phyloP scores from a whole-genome alignment of 2,888 invertebrate species.

The Epistrophe eligans region DNA sequence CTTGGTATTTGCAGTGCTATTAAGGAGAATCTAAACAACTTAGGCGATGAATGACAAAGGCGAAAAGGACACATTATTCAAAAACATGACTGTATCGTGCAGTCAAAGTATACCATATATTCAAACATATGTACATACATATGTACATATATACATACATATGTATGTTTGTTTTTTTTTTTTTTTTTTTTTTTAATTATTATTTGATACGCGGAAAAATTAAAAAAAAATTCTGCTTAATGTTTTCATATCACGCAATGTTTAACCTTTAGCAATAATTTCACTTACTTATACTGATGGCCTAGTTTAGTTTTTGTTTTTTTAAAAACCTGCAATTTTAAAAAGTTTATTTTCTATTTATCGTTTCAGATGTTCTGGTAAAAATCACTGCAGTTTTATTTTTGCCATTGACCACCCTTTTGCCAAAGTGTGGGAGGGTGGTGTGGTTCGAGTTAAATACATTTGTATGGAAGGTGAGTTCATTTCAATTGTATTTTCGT shows the following conservation, averaged over 20 bases:
- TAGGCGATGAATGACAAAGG: slow-evolving; percentile 27
- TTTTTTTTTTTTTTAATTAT: background rate
- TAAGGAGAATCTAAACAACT: slow-evolving; percentile 33
- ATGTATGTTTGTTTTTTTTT: background rate
- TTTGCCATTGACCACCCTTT: slow-evolving; percentile 88
- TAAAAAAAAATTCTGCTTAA: background rate
- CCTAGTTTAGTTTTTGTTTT: background rate
- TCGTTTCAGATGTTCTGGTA: slow-evolving; percentile 87
- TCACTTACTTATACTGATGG: background rate
- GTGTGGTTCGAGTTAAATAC: slow-evolving; percentile 88
- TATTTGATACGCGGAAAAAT: background rate
- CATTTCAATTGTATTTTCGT: slow-evolving; percentile 21
- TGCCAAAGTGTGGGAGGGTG: slow-evolving; percentile 87
- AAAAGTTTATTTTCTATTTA: background rate
- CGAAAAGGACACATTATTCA: slow-evolving; percentile 5
- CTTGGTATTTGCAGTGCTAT: slow-evolving; percentile 45
- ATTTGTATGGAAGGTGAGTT: slow-evolving; percentile 90
- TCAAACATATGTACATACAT: too few species aligned
- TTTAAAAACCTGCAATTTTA: background rate
- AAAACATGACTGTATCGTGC: slow-evolving; percentile 27
- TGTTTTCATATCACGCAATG: slow-evolving; percentile 22
- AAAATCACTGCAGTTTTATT: slow-evolving; percentile 90
- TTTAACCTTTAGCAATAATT: slow-evolving; percentile 20
- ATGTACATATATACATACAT: too few species aligned
- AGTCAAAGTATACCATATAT: background rate